phyloP scores from a whole-genome alignment of 2,888 invertebrate species.

The Thyatira batis region DNA sequence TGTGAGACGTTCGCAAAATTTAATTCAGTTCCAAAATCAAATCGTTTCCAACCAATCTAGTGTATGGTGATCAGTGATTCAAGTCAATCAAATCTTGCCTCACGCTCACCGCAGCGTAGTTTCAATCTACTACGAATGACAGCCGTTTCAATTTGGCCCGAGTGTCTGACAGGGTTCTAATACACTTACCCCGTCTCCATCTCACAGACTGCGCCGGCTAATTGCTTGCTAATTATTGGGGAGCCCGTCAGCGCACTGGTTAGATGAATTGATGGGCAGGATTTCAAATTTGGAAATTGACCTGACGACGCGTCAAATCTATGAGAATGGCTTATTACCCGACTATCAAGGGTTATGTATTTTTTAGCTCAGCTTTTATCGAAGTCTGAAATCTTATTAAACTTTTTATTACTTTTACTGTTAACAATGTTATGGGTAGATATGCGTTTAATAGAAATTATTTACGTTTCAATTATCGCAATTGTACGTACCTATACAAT shows the following conservation, averaged over 20 bases:
- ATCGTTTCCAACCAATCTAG: not conserved
- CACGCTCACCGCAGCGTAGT: constrained; percentile 9
- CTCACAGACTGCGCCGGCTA: constrained; percentile 8
- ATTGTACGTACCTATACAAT: no score
- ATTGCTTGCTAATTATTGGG: constrained; percentile 29
- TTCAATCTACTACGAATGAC: constrained; percentile 12
- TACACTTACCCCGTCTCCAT: constrained; percentile 7
- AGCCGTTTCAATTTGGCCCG: constrained; percentile 18
- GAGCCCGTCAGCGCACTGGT: constrained; percentile 15
- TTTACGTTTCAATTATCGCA: no score
- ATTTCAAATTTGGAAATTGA: not conserved
- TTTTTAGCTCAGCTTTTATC: no score
- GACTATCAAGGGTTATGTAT: no score
- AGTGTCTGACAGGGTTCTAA: constrained; percentile 6
- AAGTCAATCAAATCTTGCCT: constrained; percentile 16
- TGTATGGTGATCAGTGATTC: constrained; percentile 8
- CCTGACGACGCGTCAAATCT: not conserved
- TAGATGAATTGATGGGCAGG: not conserved
- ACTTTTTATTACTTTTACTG: no score
- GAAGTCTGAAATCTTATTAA: no score
- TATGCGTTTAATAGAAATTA: no score
- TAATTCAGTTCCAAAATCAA: no score
- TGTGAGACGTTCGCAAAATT: no score
- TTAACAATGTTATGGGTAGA: no score
- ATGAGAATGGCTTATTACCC: no score